Evolutionary conservation across 2,797 vertebrate genomes (phyloP).

Genomic region (Cynodonichthys magdalenae): DNA sequence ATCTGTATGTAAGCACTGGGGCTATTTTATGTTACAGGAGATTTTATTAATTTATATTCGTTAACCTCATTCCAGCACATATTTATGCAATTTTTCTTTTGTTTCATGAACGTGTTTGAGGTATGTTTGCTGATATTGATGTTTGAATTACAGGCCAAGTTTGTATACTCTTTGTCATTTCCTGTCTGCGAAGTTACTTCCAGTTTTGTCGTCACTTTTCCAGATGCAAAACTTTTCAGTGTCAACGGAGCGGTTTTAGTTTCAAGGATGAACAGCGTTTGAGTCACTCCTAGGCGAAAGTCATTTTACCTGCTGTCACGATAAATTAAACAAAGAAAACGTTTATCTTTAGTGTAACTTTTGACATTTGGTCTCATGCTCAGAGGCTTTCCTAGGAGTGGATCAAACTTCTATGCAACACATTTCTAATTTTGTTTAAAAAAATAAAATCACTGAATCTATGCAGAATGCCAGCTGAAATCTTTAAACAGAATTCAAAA

Average conservation of each 20-base stretch:
- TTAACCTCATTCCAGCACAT: constrained; percentile 74
- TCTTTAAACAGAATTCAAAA: constrained; percentile 61
- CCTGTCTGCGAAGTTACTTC: constrained; percentile 61
- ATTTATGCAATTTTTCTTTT: constrained; percentile 75
- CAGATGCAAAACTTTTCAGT: constrained; percentile 59
- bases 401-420: constrained; percentile 84
- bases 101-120: constrained; percentile 55
- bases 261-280: constrained; percentile 53
- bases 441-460: constrained; percentile 71
- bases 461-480: constrained; percentile 77
- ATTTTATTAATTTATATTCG: constrained; percentile 42
- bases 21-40: constrained; percentile 32
- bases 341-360: neutral
- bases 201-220: constrained; percentile 44
- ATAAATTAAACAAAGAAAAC: constrained; percentile 17
- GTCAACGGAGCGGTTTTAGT: constrained; percentile 48
- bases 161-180: constrained; percentile 36
- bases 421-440: constrained; percentile 58
- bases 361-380: constrained; percentile 16
- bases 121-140: constrained; percentile 46
- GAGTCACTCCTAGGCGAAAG: constrained; percentile 68
- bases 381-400: constrained; percentile 67
- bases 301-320: constrained; percentile 21
- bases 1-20: constrained; percentile 51
- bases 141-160: constrained; percentile 34